Evolutionary conservation across 2,888 invertebrate genomes (phyloP), one percentile per base, ranked within the genome.

Genomic region (Hecatera dysodea): DNA sequence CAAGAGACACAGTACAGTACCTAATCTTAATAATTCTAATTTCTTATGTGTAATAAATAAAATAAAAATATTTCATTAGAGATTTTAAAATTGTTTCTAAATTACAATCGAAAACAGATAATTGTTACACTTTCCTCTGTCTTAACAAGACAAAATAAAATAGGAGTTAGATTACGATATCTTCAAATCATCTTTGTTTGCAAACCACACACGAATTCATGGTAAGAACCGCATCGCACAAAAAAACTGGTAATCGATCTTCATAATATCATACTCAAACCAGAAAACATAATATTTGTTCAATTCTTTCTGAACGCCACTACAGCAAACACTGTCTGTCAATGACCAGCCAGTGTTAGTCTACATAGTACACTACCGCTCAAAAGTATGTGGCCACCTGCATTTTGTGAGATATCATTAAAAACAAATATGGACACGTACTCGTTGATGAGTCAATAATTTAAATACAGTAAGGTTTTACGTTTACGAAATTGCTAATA

Each of bases 191-290:
- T 61, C 39, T 67, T 42, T 63, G 53, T 75, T 63, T 71, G 61
- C 44, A 60, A 48, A 59, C 70, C 22, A 60, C 46, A 63, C 42
- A 68, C 67, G 39, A 67, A 57, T 60, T 59, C 75, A 78, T 75
- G 78, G 70, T 63, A 33, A 65, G 19, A 50, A 74, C 17, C 46
- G 39, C 60, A 63, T 17, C 24, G 44, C 29, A 55, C 44, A 69
- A 62, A 69, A 59, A 72, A 72, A 67, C 39, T 27, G 46, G 63
- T 78, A 75, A 78, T 79, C 75, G 62, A 78, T 78, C 74, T 65
- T 55, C 52, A 69, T 69, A 73, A 60, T 60, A 73, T 59, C 39
- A 15, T 46, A 69, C 33, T 59, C 39, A 50, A 69, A 62, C 39
- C 52, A 52, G 59, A 67, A 75, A 75, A 55, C 57, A 46, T 50